Percentiles rank a stretch among this genome's conserved stretches.
Conservation (phyloP, 64 coral and sea anemone species). For the Stylophora pistillata region DNA sequence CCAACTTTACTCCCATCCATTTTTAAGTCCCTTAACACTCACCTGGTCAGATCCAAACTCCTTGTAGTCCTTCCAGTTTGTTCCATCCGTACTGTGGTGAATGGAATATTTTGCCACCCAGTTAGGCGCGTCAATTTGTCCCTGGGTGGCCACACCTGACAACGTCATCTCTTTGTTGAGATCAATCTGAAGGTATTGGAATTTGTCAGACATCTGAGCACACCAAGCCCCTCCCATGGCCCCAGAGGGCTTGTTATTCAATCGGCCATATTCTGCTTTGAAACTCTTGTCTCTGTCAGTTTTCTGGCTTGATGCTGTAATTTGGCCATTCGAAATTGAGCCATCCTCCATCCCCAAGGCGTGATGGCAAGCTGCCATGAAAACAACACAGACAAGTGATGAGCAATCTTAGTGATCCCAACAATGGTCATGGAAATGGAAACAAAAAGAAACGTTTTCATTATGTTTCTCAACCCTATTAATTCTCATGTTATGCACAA, state of each 20-base stretch:
- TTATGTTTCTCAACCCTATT: no score
- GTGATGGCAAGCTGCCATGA: conserved; percentile 39
- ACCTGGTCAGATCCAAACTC: conserved; percentile 55
- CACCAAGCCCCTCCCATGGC: conserved; percentile 48
- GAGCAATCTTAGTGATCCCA: neutral
- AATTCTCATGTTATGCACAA: no score
- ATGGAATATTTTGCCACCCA: conserved; percentile 54
- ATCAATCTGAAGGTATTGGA: conserved; percentile 64
- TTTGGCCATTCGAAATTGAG: conserved; percentile 28
- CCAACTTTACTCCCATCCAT: no score
- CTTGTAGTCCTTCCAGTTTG: conserved; percentile 6
- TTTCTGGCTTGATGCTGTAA: conserved; percentile 28
- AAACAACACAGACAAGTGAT: neutral
- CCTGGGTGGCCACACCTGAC: conserved; percentile 68
- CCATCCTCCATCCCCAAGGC: conserved; percentile 63
- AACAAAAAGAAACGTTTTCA: no score
- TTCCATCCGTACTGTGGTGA: conserved; percentile 53
- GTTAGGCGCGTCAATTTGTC: conserved; percentile 27
- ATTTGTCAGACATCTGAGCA: neutral
- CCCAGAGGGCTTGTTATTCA: conserved; percentile 27
- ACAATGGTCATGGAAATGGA: no score
- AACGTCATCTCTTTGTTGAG: conserved; percentile 49
- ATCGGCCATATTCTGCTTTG: conserved; percentile 36
- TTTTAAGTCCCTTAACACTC: neutral
- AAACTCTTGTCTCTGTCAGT: neutral